phyloP scores from a whole-genome alignment of 1,140 invertebrate genomes.

The Drosophila rhopaloa region DNA sequence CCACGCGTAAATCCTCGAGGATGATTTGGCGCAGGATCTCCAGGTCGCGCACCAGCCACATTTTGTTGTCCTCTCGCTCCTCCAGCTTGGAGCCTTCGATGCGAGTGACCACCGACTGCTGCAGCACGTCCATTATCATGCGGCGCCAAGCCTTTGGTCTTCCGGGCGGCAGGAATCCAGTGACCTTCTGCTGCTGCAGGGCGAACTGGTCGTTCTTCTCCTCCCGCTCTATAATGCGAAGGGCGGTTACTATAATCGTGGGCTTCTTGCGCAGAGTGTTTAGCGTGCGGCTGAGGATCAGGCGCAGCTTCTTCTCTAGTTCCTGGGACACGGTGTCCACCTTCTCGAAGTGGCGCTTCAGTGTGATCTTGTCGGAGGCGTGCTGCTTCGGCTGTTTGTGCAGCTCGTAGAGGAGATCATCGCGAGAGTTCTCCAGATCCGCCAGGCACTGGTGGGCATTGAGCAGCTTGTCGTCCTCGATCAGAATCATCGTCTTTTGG shows the following conservation, averaged over 20 bases:
- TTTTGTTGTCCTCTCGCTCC: slow-evolving; percentile 95
- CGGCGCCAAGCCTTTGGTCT: slow-evolving; percentile 96
- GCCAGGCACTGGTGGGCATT: slow-evolving; percentile 97
- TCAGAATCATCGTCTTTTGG: slow-evolving; percentile 96
- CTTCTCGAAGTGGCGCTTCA: slow-evolving; percentile 98
- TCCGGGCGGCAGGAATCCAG: slow-evolving; percentile 96
- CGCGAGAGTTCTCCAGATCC: slow-evolving; percentile 97
- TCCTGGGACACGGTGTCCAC: slow-evolving; percentile 95
- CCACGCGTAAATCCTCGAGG: slow-evolving; percentile 95
- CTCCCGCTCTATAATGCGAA: slow-evolving; percentile 98
- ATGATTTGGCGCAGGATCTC: slow-evolving; percentile 94
- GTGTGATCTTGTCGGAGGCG: slow-evolving; percentile 94
- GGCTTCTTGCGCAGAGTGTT: slow-evolving; percentile 98
- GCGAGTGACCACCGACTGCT: slow-evolving; percentile 92
- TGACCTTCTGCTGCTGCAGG: slow-evolving; percentile 91
- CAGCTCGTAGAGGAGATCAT: slow-evolving; percentile 97
- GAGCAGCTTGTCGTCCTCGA: slow-evolving; percentile 97
- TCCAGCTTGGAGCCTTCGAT: slow-evolving; percentile 97
- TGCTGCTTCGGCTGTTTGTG: slow-evolving; percentile 95
- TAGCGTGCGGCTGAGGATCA: slow-evolving; percentile 95
- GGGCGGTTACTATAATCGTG: slow-evolving; percentile 97
- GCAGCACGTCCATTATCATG: slow-evolving; percentile 93
- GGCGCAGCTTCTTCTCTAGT: slow-evolving; percentile 95
- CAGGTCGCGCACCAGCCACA: slow-evolving; percentile 95
- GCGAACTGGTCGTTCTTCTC: slow-evolving; percentile 95